Percentiles rank a stretch among this genome's conserved stretches.
These are phyloP conservation scores for Artemia sp. DNA, from an alignment of 2,888 invertebrate species.

Conservation along the genomic window DNA sequence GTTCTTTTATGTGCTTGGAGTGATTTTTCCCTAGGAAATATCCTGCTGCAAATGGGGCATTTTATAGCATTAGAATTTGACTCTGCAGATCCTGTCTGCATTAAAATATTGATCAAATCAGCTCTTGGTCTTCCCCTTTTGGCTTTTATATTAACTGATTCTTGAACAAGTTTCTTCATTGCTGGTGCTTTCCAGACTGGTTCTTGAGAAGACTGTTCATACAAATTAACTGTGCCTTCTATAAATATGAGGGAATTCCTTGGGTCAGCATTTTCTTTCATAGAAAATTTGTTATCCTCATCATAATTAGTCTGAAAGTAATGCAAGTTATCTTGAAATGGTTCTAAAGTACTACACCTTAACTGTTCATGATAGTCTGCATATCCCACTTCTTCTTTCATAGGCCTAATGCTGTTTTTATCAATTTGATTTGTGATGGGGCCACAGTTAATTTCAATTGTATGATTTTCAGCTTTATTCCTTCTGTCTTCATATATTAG, in stretches of 20 bases:
- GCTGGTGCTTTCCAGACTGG: constrained; percentile 2
- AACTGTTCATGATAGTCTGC: neutral
- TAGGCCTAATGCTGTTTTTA: neutral
- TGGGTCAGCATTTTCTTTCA: constrained; percentile 3
- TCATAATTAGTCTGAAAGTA: too few relatives aligned
- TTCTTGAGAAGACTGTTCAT: neutral
- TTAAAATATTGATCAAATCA: constrained; percentile 47
- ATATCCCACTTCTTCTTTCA: neutral
- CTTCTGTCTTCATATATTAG: too few relatives aligned
- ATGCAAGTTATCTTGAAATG: neutral
- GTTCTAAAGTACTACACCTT: neutral
- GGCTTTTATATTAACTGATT: neutral
- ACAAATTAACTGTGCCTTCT: neutral
- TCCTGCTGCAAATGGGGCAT: constrained; percentile 49
- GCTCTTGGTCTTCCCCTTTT: constrained; percentile 50
- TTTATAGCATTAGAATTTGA: constrained; percentile 44
- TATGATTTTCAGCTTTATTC: too few relatives aligned
- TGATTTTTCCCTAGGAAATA: constrained; percentile 57
- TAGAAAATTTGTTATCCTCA: neutral
- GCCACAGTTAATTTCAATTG: too few relatives aligned
- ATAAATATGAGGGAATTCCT: neutral
- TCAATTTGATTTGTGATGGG: too few relatives aligned
- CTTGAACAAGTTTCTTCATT: neutral
- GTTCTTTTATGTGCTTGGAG: constrained; percentile 49
- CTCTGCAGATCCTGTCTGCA: constrained; percentile 49